These are phyloP conservation scores for Zaprionus ghesquierei DNA, from an alignment of 1,140 invertebrate species.

Conservation along the genomic window DNA sequence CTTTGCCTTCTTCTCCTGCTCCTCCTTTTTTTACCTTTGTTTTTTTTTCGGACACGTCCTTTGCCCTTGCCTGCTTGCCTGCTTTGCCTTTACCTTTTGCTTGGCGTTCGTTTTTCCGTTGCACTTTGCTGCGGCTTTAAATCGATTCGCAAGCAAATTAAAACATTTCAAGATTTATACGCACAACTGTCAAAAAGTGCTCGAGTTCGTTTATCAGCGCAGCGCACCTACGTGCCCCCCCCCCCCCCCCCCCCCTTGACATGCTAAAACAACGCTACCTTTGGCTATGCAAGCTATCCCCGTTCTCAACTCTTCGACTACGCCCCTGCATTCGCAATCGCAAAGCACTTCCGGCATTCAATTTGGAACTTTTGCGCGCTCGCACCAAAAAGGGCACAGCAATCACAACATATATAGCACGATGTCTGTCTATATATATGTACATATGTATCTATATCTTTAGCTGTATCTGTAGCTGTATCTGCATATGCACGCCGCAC, in stretches of 20 bases:
- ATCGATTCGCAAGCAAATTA: slow-evolving; percentile 82
- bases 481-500: not conserved
- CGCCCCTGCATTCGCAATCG: slow-evolving; percentile 52
- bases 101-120: slow-evolving; percentile 8
- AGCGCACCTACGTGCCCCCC: slow-evolving; percentile 6
- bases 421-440: not conserved
- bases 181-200: slow-evolving; percentile 80
- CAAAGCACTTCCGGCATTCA: slow-evolving; percentile 69
- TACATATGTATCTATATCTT: slow-evolving; percentile 4
- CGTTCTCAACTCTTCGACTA: no score
- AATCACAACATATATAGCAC: not conserved
- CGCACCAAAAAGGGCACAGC: slow-evolving; percentile 38
- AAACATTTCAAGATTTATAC: slow-evolving; percentile 83
- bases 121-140: slow-evolving; percentile 48
- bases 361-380: slow-evolving; percentile 42
- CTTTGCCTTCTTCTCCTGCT: not conserved
- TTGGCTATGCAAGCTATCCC: slow-evolving; percentile 5
- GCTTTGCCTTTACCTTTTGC: not conserved
- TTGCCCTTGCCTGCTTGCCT: not conserved
- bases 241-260: not conserved
- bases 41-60: not conserved
- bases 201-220: slow-evolving; percentile 71
- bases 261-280: not conserved
- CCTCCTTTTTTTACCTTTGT: slow-evolving; percentile 5
- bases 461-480: slow-evolving; percentile 3